These are phyloP conservation scores for Yponomeuta evonymella DNA, from an alignment of 2,888 invertebrate species.

Conservation along the genomic window DNA sequence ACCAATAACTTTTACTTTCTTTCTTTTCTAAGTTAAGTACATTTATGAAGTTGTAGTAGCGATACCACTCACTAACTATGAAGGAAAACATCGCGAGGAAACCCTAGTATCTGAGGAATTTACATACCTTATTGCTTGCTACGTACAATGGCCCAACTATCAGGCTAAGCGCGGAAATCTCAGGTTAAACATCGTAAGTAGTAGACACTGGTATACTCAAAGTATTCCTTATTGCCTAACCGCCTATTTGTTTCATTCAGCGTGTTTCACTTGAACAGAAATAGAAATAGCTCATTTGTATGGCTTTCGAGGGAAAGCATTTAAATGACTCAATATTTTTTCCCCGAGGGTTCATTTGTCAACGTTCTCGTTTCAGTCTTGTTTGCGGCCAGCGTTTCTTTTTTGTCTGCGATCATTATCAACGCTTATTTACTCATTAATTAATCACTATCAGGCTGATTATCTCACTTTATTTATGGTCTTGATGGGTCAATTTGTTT, in stretches of 20 bases:
- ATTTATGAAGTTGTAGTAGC: too few relatives aligned
- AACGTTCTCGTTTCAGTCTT: conserved; percentile 29
- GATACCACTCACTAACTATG: too few relatives aligned
- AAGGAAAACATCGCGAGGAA: too few relatives aligned
- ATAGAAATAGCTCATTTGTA: conserved; percentile 51
- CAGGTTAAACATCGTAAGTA: too few relatives aligned
- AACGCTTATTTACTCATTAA: conserved; percentile 66
- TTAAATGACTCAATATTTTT: conserved; percentile 60
- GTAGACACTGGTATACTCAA: background rate
- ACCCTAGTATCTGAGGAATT: too few relatives aligned
- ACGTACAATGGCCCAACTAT: too few relatives aligned
- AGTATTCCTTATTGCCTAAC: background rate
- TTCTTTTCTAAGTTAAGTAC: too few relatives aligned
- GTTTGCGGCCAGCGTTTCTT: conserved; percentile 37
- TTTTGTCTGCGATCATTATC: conserved; percentile 59
- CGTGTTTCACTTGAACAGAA: background rate
- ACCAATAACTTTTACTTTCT: too few relatives aligned
- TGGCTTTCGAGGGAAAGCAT: conserved; percentile 48
- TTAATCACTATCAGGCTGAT: conserved; percentile 64
- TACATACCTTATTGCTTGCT: too few relatives aligned
- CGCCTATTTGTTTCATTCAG: background rate
- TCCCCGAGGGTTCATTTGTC: conserved; percentile 53
- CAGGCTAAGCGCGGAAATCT: too few relatives aligned
- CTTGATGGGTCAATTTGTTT: conserved; percentile 36
- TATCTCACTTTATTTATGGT: conserved; percentile 39